Percentiles rank a stretch among this genome's conserved stretches.
Conservation (phyloP, 2,797 vertebrate genomes). For the Ceryle rudis region DNA sequence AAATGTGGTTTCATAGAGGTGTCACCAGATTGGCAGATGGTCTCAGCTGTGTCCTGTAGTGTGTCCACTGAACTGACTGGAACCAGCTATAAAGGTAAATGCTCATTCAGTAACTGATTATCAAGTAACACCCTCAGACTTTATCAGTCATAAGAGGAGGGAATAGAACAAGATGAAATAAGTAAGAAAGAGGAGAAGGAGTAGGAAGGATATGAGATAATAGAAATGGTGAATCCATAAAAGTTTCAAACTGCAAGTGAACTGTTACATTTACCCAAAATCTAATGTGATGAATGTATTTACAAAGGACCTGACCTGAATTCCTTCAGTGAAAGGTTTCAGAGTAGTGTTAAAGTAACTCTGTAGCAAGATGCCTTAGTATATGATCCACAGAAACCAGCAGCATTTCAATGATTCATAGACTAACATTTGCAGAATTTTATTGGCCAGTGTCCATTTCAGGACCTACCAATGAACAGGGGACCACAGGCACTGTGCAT, state of each 20-base stretch:
- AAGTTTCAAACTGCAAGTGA: background rate
- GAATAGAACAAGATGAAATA: background rate
- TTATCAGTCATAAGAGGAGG: background rate
- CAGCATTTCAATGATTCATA: background rate
- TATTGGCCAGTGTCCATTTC: background rate
- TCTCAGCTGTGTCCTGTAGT: background rate
- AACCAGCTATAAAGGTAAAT: background rate
- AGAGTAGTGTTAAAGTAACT: background rate
- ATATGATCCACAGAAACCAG: background rate
- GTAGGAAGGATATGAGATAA: background rate
- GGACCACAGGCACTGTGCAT: accelerated
- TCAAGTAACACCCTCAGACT: background rate
- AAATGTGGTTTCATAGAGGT: background rate
- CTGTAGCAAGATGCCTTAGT: background rate
- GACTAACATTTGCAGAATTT: background rate
- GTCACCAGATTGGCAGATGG: background rate
- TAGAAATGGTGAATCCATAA: background rate
- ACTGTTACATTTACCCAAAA: background rate
- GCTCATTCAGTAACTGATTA: background rate
- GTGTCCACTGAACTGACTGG: accelerated
- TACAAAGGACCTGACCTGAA: background rate
- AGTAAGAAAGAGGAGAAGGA: background rate
- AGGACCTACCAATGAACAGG: background rate
- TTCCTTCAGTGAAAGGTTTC: background rate
- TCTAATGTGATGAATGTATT: background rate